Base-by-base conservation (phyloP, 2,888 invertebrate species). In the Arctia plantaginis region DNA sequence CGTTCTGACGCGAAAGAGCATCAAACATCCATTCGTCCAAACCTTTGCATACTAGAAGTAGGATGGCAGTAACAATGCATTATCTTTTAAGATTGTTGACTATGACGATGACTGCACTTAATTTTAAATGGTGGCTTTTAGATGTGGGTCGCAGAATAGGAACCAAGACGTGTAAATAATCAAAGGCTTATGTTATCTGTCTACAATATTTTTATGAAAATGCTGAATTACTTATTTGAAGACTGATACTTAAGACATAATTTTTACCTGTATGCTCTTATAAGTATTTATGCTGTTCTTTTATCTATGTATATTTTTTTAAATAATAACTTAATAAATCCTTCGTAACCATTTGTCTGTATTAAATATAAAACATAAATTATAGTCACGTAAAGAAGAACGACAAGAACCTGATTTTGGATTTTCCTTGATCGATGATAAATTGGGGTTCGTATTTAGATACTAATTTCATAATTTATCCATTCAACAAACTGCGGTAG, bases 211-310 rank as follows among this genome's bases (percentile, higher is more conserved):
- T 23, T 3, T 59, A 59, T 59, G 12, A 55, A 59, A 59, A 59
- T 12, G 3, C 12, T n/a, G n/a, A n/a, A n/a, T 10, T 6, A 51
- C 3, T 39, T 66, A n/a, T 67, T 44, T 44, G 44, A 66, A 67
- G 67, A 67, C 27, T 67, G 67, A 67, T 23, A 6, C 67, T 20
- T 47, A 20, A 20, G 30, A 41, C 66, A 66, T 66, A 27, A 27
- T 41, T 27, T 66, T 67, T 47, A 47, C 27, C 67, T 47, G 47
- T 47, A 67, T 44, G 44, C 44, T 67, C 23, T 47, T 67, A 33
- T 67, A 47, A 33, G 20, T 67, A 47, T 47, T 33, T 47, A 47
- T 47, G 7, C 30, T 67, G 44, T 67, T 47, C 20, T 67, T 30
- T 67, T 33, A 44, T 30, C 20, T 67, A 13, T 47, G 7, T 33